Conservation (phyloP, 2,113 vertebrate species). For the Channa argus region DNA sequence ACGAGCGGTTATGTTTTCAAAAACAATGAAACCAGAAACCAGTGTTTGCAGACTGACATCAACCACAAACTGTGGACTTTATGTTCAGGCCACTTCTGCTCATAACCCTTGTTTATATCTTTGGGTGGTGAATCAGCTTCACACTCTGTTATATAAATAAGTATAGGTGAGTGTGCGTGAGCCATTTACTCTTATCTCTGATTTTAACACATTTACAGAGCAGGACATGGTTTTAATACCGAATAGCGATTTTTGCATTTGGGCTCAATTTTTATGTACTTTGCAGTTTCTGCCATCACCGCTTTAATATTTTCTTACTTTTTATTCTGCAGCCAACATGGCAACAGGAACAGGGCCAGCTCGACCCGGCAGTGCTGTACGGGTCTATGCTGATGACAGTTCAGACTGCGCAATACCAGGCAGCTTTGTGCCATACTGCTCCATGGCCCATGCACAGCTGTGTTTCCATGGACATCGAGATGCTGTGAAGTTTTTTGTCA, state of each 20-base stretch:
- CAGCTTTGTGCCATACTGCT: constrained; percentile 96
- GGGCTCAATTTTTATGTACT: too few species aligned
- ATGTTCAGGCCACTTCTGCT: not conserved
- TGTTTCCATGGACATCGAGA: constrained; percentile 98
- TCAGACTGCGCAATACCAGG: constrained; percentile 83
- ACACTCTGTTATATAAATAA: not conserved
- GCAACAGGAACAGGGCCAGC: constrained; percentile 78
- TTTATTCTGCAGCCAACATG: constrained; percentile 87
- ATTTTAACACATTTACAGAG: too few species aligned
- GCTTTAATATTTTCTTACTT: not conserved
- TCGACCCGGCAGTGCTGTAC: constrained; percentile 89
- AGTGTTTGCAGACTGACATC: not conserved
- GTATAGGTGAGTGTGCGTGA: too few species aligned
- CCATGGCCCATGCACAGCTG: constrained; percentile 98
- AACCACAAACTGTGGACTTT: not conserved
- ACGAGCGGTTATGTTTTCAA: not conserved
- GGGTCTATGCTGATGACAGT: constrained; percentile 90
- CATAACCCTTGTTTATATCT: not conserved
- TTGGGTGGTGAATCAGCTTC: not conserved
- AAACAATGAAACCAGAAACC: not conserved
- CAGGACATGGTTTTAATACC: too few species aligned
- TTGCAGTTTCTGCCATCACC: too few species aligned
- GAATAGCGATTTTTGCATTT: too few species aligned
- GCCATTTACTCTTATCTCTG: too few species aligned
- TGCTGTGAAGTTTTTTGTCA: constrained; percentile 97